These are phyloP conservation scores for Tetragonula clypearis DNA, from an alignment of 1,140 invertebrate species.

Conservation along the genomic window DNA sequence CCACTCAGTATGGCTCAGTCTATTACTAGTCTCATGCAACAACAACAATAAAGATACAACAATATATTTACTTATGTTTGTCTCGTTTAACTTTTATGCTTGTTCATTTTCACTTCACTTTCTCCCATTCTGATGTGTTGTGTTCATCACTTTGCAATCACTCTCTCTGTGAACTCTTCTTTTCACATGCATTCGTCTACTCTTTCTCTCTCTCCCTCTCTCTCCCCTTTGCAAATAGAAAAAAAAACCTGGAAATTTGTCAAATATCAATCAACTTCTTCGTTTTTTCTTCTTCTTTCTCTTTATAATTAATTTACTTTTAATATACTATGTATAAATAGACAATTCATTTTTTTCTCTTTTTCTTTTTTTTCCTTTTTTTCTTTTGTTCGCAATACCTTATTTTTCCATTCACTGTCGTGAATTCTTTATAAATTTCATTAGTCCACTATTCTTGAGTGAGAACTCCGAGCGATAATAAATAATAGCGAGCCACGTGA, in stretches of 20 bases:
- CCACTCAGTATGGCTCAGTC: conserved; percentile 77
- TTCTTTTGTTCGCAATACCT: not conserved
- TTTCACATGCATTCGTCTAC: conserved; percentile 55
- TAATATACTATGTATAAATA: conserved; percentile 72
- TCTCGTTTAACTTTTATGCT: conserved; percentile 57
- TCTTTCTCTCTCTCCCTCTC: conserved; percentile 20
- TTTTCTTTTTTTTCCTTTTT: no score
- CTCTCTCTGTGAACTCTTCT: conserved; percentile 32
- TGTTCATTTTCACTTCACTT: conserved; percentile 43
- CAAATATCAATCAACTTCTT: conserved; percentile 53
- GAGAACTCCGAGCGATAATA: conserved; percentile 62
- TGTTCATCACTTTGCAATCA: conserved; percentile 54
- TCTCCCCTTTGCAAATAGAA: conserved; percentile 58
- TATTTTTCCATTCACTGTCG: conserved; percentile 2
- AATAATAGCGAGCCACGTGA: conserved; percentile 65
- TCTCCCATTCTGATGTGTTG: conserved; percentile 41
- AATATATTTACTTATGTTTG: conserved; percentile 76
- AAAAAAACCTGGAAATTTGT: conserved; percentile 65
- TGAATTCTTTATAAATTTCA: conserved; percentile 61
- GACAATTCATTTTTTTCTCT: conserved; percentile 60
- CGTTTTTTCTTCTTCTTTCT: conserved; percentile 9
- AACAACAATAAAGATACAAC: conserved; percentile 80
- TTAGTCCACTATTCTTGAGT: conserved; percentile 51
- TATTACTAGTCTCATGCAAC: conserved; percentile 80
- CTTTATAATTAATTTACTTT: conserved; percentile 65